Evolutionary conservation across 2,797 vertebrate species (phyloP).

Genomic region (Trachurus trachurus): DNA sequence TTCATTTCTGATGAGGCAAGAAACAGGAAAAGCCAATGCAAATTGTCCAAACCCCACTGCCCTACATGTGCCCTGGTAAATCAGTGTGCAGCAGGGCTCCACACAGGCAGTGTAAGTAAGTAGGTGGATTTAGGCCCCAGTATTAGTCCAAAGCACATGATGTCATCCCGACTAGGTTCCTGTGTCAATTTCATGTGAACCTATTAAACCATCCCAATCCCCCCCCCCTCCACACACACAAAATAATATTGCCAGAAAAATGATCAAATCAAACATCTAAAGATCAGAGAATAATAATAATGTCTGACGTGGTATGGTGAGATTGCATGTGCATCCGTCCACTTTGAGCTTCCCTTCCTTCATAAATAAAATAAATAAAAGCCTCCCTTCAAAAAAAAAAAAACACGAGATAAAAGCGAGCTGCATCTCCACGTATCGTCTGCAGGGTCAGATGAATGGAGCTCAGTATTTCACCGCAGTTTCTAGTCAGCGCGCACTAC

Average conservation of each 20-base stretch:
- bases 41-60: constrained; percentile 73
- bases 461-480: constrained; percentile 84
- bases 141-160: constrained; percentile 79
- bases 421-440: constrained; percentile 68
- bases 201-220: constrained; percentile 5
- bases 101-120: constrained; percentile 63
- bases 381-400: constrained; percentile 24
- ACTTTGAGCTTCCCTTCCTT: constrained; percentile 13
- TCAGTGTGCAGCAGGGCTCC: constrained; percentile 71
- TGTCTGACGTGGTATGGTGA: no score
- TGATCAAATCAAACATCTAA: neutral
- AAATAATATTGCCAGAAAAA: neutral
- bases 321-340: neutral
- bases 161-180: constrained; percentile 74
- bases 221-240: no score
- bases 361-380: neutral
- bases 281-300: neutral
- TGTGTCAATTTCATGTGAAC: constrained; percentile 49
- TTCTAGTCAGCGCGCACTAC: constrained; percentile 82
- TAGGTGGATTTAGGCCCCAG: constrained; percentile 80
- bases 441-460: constrained; percentile 81
- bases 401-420: constrained; percentile 57
- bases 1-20: constrained; percentile 8
- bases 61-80: constrained; percentile 76
- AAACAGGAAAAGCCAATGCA: constrained; percentile 53